Base-by-base conservation (phyloP, 2,113 vertebrate genomes). In the Numida meleagris region DNA sequence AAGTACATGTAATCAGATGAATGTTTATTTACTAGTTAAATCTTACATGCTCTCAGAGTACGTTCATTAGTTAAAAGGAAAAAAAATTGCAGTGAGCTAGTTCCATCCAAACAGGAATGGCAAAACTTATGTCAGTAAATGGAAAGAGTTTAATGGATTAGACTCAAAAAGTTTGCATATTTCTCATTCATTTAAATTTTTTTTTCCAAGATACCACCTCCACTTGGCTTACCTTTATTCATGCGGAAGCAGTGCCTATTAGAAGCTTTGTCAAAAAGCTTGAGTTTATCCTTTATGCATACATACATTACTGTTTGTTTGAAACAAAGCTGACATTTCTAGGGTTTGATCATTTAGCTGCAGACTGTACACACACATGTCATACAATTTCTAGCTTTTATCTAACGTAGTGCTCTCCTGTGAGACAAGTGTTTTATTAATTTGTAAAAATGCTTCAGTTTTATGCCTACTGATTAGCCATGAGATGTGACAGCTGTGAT, bases 281-380 rank as follows among this genome's bases (percentile, higher is more conserved):
- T 34, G 40, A 78, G 38, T 75, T 81, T 71, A 50, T 53, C 51
- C 51, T 53, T 53, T 80, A 78, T 94, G 36, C 63, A 58, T 57
- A 46, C 51, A n/a, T 86, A 40, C 17, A 53, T 57, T 53, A 58
- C 24, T 70, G 9, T 91, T 70, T 70, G 9, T 91, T 70, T 70
- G 66, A 66, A 89, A 94, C 42, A 88, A 89, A 95, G 78, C 72
- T 94, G 89, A 61, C 46, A 34, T 87, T 71, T 93, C 68, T 91
- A 24, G n/a, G 51, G 19, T 94, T 95, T 94, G 63, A 88, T 94
- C 42, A 25, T 55, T 81, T 46, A 42, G 66, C n/a, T 21, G 5
- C 72, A 77, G 42, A 77, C 29, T 31, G 40, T 21, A 66, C 9
- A 6, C 43, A 33, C 15, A 15, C 6, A 10, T 45, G 21, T 74